Conservation (phyloP, 2,888 invertebrate genomes). For the Hypomecis atomaria region DNA sequence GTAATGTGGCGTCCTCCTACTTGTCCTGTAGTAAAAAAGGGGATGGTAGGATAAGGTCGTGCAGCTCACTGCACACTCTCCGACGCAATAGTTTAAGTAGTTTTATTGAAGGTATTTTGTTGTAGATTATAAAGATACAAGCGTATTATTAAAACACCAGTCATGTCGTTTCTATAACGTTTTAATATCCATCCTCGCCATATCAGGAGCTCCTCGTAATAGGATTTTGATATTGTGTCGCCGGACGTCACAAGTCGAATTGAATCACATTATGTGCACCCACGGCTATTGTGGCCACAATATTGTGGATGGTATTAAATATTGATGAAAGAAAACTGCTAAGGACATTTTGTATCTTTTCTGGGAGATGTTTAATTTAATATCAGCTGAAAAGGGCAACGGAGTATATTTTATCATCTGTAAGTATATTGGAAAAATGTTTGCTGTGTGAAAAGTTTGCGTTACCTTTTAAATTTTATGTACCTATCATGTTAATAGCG, state of each 20-base stretch:
- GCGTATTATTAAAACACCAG: neutral
- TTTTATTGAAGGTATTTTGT: no score
- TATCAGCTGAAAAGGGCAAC: neutral
- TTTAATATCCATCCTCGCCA: slow-evolving; percentile 16
- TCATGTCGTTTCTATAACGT: slow-evolving; percentile 2
- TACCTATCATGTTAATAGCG: no score
- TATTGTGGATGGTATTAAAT: slow-evolving; percentile 26
- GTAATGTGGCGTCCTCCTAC: no score
- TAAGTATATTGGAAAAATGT: no score
- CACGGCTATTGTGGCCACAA: slow-evolving; percentile 21
- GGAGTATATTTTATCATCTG: no score
- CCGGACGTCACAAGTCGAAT: slow-evolving; percentile 46
- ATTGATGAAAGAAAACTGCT: slow-evolving; percentile 19
- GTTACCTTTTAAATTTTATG: no score
- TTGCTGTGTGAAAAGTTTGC: no score
- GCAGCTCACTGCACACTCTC: no score
- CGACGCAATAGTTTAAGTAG: no score
- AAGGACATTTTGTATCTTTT: neutral
- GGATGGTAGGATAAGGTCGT: no score
- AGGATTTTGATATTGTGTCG: slow-evolving; percentile 63
- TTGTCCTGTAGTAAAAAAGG: no score
- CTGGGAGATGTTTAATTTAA: neutral
- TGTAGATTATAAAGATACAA: no score
- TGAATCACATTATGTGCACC: slow-evolving; percentile 46
- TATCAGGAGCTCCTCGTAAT: slow-evolving; percentile 44